phyloP scores from a whole-genome alignment of 2,888 invertebrate genomes.

The Galeruca laticollis region DNA sequence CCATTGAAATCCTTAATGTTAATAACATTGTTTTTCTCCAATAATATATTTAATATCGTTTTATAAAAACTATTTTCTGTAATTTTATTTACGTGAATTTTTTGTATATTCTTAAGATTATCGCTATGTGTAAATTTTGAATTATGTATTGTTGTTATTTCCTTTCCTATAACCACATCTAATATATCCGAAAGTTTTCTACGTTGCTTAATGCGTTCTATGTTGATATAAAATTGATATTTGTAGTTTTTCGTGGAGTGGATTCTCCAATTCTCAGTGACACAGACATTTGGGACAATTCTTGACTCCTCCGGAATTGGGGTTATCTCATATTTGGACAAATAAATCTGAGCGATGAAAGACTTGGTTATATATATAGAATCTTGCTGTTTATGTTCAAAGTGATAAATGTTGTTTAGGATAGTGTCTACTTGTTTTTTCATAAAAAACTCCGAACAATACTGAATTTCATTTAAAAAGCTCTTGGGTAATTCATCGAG shows the following conservation, averaged over 20 bases:
- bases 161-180: constrained; percentile 68
- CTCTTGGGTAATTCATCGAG: constrained; percentile 71
- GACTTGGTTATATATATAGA: constrained; percentile 54
- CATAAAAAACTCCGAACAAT: constrained; percentile 76
- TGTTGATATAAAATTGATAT: constrained; percentile 28
- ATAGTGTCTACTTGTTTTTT: constrained; percentile 77
- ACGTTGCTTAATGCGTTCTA: constrained; percentile 24
- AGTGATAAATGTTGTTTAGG: constrained; percentile 75
- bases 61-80: constrained; percentile 43
- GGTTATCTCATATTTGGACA: constrained; percentile 71
- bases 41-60: constrained; percentile 38
- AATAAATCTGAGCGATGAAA: constrained; percentile 71
- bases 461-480: constrained; percentile 76
- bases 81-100: constrained; percentile 24
- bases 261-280: constrained; percentile 38
- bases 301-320: constrained; percentile 67
- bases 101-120: constrained; percentile 42
- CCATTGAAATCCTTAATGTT: constrained; percentile 52
- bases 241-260: constrained; percentile 26
- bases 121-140: constrained; percentile 70
- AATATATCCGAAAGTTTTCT: constrained; percentile 38
- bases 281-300: constrained; percentile 68
- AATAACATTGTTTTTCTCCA: constrained; percentile 47
- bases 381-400: constrained; percentile 61
- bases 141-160: constrained; percentile 69